phyloP scores from a whole-genome alignment of 1,140 invertebrate species.

The Brachionus calyciflorus region DNA sequence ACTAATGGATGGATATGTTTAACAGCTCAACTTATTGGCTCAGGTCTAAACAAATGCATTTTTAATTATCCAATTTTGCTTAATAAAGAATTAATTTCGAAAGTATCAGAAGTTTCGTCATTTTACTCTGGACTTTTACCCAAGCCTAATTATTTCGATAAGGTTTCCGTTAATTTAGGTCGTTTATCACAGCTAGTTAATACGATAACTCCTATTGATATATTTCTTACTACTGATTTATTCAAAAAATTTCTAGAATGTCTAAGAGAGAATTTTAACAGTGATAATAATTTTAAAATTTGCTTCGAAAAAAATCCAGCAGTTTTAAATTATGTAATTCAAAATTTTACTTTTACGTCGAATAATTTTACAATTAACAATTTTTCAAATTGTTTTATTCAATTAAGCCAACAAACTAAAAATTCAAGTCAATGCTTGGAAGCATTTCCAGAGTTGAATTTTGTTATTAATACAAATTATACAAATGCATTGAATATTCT shows the following conservation, averaged over 20 bases:
- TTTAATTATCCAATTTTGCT: neutral
- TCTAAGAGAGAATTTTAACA: neutral
- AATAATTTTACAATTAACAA: no score
- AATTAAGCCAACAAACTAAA: no score
- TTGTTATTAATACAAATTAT: neutral
- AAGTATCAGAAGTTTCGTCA: neutral
- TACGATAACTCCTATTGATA: neutral
- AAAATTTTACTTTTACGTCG: no score
- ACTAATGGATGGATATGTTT: neutral
- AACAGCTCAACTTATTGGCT: neutral
- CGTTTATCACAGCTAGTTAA: neutral
- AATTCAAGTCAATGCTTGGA: no score
- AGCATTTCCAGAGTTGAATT: no score
- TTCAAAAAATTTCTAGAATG: neutral
- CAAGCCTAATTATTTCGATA: neutral
- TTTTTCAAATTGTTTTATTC: no score
- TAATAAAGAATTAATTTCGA: neutral
- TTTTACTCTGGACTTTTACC: neutral
- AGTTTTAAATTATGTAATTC: neutral
- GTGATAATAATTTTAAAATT: neutral
- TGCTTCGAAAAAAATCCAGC: neutral
- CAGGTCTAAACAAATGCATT: neutral
- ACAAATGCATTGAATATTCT: neutral
- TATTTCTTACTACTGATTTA: neutral
- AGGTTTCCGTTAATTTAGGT: neutral